Percentiles rank a stretch among this genome's conserved stretches.
phyloP scores from a whole-genome alignment of 2,113 vertebrate species.

The Paradoxurus hermaphroditus region DNA sequence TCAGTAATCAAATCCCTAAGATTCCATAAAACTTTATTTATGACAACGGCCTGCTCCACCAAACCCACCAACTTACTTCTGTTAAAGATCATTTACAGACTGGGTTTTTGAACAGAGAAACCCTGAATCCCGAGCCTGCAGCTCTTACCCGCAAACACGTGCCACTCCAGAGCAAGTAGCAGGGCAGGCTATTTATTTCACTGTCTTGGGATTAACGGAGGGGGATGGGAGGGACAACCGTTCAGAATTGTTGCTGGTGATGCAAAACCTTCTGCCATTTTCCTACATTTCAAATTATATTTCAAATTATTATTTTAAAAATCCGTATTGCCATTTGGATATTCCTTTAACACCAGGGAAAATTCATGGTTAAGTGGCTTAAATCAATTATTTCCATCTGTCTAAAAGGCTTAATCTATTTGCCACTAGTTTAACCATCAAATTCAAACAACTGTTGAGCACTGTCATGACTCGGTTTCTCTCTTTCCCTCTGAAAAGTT shows the following conservation, averaged over 20 bases:
- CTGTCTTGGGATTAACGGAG: conserved; percentile 6
- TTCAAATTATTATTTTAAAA: conserved; percentile 4
- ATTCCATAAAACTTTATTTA: conserved; percentile 7
- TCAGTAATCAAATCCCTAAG: background rate
- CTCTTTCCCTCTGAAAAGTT: background rate
- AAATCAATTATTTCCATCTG: conserved; percentile 22
- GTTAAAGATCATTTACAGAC: conserved; percentile 20
- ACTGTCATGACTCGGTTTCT: conserved; percentile 7
- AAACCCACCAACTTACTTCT: background rate
- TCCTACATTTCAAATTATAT: background rate
- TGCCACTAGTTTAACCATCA: background rate
- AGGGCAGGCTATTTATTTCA: background rate
- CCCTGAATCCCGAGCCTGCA: background rate
- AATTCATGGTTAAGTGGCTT: conserved; percentile 32
- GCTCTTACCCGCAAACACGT: conserved; percentile 1
- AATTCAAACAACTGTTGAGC: background rate
- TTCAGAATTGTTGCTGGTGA: conserved; percentile 13
- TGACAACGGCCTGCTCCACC: background rate
- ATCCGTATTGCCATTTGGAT: background rate
- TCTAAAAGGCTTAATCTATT: background rate
- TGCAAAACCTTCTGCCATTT: background rate
- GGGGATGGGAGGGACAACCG: background rate
- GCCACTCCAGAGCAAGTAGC: background rate
- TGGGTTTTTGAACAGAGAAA: background rate
- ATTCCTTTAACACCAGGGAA: conserved; percentile 16